Conservation (phyloP, 2,888 invertebrate species). For the Apomyelois bistriatella region DNA sequence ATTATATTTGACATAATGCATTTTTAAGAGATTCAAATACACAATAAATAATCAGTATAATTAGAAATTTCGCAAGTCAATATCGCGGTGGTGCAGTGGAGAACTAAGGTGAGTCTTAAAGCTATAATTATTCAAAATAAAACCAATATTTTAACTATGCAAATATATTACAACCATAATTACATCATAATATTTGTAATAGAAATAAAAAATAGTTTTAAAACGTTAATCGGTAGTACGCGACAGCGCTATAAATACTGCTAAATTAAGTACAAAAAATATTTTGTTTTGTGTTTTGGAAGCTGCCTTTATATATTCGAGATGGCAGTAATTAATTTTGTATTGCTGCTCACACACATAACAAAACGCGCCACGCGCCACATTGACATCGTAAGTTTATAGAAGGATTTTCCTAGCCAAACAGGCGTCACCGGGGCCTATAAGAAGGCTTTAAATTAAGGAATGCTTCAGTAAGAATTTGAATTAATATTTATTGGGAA, state of each 20-base stretch:
- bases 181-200: conserved; percentile 47
- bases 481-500: neutral
- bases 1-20: too few relatives aligned
- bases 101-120: too few relatives aligned
- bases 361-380: too few relatives aligned
- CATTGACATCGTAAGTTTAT: too few relatives aligned
- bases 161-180: conserved; percentile 68
- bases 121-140: neutral
- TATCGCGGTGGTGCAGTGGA: too few relatives aligned
- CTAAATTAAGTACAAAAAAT: conserved; percentile 39
- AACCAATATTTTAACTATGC: conserved; percentile 46
- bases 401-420: too few relatives aligned
- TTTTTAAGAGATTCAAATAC: conserved; percentile 36
- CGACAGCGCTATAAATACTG: conserved; percentile 34
- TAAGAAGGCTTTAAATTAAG: too few relatives aligned
- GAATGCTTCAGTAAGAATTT: too few relatives aligned
- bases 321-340: too few relatives aligned
- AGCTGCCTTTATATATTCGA: conserved; percentile 22
- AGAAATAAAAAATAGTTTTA: conserved; percentile 22
- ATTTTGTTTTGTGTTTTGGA: neutral
- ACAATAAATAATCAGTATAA: conserved; percentile 32
- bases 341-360: too few relatives aligned
- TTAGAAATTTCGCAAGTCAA: too few relatives aligned
- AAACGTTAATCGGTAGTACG: neutral
- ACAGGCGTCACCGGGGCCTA: too few relatives aligned